Conservation (phyloP, 2,888 invertebrate genomes). For the Gonocerus acuteangulatus region DNA sequence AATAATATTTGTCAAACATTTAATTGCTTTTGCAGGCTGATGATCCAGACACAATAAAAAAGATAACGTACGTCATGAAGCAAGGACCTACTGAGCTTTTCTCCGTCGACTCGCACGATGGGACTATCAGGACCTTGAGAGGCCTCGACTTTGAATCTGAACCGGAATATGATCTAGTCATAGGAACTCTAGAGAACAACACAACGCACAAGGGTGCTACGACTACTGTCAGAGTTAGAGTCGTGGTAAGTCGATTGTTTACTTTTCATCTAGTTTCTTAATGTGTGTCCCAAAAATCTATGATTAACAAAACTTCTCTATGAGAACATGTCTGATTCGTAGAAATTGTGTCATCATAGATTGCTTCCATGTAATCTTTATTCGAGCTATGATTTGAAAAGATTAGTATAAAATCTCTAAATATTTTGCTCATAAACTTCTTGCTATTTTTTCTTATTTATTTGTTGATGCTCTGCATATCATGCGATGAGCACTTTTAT, state of each 20-base stretch:
- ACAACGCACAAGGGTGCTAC: constrained; percentile 61
- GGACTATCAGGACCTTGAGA: constrained; percentile 65
- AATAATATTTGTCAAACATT: too few species aligned
- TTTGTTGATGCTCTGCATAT: too few species aligned
- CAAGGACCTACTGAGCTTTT: constrained; percentile 76
- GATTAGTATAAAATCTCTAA: too few species aligned
- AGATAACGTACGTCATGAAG: constrained; percentile 74
- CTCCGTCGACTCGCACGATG: constrained; percentile 70
- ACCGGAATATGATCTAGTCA: constrained; percentile 61
- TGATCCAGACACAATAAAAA: constrained; percentile 75
- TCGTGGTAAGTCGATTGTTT: constrained; percentile 55
- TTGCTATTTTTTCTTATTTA: too few species aligned
- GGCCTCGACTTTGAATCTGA: constrained; percentile 72
- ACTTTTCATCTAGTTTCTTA: neutral
- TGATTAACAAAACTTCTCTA: too few species aligned
- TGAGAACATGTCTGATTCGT: too few species aligned
- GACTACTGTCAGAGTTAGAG: constrained; percentile 63
- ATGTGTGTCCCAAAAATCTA: neutral
- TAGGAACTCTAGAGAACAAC: constrained; percentile 78
- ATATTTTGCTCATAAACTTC: too few species aligned
- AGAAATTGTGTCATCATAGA: too few species aligned
- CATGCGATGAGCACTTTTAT: too few species aligned
- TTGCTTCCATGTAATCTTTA: too few species aligned
- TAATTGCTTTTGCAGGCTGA: constrained; percentile 53
- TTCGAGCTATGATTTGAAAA: too few species aligned